Base-by-base conservation (phyloP, 2,797 vertebrate genomes). In the Cuniculus paca region DNA sequence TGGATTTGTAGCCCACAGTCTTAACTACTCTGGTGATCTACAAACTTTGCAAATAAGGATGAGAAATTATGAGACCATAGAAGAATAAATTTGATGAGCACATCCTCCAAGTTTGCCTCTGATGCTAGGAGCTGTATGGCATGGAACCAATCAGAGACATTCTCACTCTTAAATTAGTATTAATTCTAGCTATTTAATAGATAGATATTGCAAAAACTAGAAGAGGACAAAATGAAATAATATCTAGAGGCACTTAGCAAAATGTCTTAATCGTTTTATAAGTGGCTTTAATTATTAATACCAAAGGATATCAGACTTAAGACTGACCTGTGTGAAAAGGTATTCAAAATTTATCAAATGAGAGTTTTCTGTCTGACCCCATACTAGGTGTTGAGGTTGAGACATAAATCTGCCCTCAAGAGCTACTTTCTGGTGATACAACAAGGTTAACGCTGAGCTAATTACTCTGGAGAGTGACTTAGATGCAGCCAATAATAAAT, bases 241-340 rank as follows among this genome's bases (percentile, higher is more conserved):
- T 89, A 81, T 42, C 36, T 50, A 65, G 77, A 88, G 20, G 12
- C 65, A 85, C 52, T 65, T 54, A 96, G 31, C 45, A 88, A 36
- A 92, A 80, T 22, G n/a, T 8, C 8, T 88, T 96, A 80, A 14
- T 65, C 86, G 6, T 88, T 93, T 31, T 95, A 12, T 85, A 92
- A 95, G 54, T 54, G 8, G 12, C 74, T 91, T 86, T 58, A 90
- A 63, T 85, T 95, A 78, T n/a, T 90, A 88, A 61, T 77, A 94
- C 81, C 63, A 85, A 92, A 60, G 84, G 17, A 81, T 75, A 79
- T 68, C 31, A 94, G 39, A 20, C 11, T 77, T 81, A 86, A 80
- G 63, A 88, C n/a, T 72, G 36, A 80, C 14, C 16, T 92, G 31
- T 85, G 11, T 91, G 34, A 52, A 88, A 95, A 84, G 56, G 12